Percentiles rank a stretch among this genome's conserved stretches.
Conservation (phyloP, 2,113 vertebrate species). For the Hyperoodon ampullatus region DNA sequence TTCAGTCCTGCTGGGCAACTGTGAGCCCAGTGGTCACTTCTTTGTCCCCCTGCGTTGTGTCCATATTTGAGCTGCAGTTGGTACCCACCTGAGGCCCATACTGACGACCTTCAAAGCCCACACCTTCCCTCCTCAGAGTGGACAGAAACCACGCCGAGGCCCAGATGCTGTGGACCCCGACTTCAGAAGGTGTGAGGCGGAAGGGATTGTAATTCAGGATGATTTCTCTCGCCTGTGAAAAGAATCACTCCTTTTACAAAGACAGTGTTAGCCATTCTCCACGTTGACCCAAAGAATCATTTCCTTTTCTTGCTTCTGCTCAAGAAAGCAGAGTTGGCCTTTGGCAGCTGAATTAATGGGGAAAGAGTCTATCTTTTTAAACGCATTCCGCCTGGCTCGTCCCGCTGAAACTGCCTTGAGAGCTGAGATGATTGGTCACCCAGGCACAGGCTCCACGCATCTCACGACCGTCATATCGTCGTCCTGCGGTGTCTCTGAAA, state of each 20-base stretch:
- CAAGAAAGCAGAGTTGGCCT: background rate
- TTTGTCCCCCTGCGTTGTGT: background rate
- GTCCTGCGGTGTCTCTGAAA: background rate
- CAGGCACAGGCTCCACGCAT: fast-evolving
- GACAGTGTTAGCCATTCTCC: background rate
- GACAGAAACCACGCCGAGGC: background rate
- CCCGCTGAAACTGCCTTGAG: background rate
- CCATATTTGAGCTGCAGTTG: background rate
- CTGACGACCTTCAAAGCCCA: fast-evolving
- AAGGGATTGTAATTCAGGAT: background rate
- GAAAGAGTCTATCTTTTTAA: background rate
- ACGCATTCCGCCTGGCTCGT: too few species aligned
- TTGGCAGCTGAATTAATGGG: background rate
- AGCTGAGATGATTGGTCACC: background rate
- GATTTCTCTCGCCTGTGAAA: background rate
- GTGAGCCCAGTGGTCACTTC: background rate
- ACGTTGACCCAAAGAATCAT: fast-evolving
- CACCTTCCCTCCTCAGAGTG: background rate
- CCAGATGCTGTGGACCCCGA: fast-evolving
- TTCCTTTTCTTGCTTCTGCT: too few species aligned
- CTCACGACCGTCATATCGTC: fast-evolving
- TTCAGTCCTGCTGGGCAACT: fast-evolving
- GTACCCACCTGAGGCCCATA: fast-evolving
- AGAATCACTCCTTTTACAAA: background rate
- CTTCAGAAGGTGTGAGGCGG: too few species aligned